Conservation (phyloP, 2,113 vertebrate genomes). For the Suricata suricatta region DNA sequence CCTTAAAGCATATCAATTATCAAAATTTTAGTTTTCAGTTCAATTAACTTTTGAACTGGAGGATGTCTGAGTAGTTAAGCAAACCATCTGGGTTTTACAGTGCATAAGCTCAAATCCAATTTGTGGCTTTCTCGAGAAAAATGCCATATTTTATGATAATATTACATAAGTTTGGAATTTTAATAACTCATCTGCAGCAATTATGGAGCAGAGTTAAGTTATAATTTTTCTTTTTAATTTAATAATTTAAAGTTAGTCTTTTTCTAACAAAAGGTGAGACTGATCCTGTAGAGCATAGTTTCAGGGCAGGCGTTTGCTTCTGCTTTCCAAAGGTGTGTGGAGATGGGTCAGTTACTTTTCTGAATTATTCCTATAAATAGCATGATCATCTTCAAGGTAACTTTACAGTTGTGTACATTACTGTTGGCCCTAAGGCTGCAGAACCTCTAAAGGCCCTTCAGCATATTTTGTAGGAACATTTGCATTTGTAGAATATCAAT, state of each 20-base stretch:
- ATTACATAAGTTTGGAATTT: conserved; percentile 74
- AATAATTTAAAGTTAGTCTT: conserved; percentile 71
- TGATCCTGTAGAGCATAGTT: conserved; percentile 10
- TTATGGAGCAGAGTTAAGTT: conserved; percentile 52
- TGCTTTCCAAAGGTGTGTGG: conserved; percentile 5
- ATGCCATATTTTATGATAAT: conserved; percentile 79
- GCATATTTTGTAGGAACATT: neutral
- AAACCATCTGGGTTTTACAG: conserved; percentile 78
- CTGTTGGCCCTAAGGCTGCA: neutral
- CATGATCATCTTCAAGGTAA: neutral
- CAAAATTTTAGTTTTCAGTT: conserved; percentile 76
- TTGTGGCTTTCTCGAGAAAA: conserved; percentile 74
- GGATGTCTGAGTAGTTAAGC: conserved; percentile 71
- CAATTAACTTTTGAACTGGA: conserved; percentile 81
- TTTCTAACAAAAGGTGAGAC: conserved; percentile 52
- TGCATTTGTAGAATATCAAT: neutral
- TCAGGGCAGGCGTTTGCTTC: conserved; percentile 1
- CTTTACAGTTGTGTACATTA: neutral
- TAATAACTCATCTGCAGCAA: conserved; percentile 67
- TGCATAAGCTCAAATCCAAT: conserved; percentile 73
- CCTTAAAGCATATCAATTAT: conserved; percentile 70
- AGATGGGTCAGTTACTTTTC: conserved; percentile 8
- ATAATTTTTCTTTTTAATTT: conserved; percentile 61
- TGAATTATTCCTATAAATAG: neutral
- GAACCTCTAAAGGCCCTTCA: neutral